These are phyloP conservation scores for Tuberolachnus salignus DNA, from an alignment of 2,888 invertebrate species.

Conservation along the genomic window DNA sequence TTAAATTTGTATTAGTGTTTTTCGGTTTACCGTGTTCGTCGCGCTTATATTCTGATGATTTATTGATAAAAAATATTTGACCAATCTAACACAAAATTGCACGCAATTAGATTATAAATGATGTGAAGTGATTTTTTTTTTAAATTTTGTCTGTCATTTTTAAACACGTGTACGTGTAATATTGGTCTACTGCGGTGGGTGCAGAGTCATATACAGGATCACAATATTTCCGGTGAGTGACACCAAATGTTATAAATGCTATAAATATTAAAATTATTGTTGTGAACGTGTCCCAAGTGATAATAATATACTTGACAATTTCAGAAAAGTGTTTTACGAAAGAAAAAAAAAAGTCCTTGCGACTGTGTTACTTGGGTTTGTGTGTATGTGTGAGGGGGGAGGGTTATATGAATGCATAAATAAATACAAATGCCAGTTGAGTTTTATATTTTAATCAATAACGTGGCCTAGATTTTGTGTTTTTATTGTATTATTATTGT, in stretches of 20 bases:
- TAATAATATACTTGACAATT: too few relatives aligned
- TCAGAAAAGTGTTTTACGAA: too few relatives aligned
- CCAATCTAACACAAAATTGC: neutral
- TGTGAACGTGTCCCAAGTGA: too few relatives aligned
- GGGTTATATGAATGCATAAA: neutral
- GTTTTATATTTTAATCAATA: too few relatives aligned
- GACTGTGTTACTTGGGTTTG: neutral
- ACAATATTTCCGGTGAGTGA: slow-evolving; percentile 47
- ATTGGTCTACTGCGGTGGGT: slow-evolving; percentile 12
- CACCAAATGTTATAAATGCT: slow-evolving; percentile 10
- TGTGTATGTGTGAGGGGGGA: too few relatives aligned
- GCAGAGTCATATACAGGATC: slow-evolving; percentile 19
- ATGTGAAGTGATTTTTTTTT: slow-evolving; percentile 13
- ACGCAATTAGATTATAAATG: neutral
- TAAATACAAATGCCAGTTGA: neutral
- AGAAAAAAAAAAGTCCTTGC: neutral
- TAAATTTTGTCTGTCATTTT: neutral
- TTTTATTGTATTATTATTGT: too few relatives aligned
- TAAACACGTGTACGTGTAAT: neutral
- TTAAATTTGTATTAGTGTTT: too few relatives aligned
- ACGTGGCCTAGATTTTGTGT: too few relatives aligned
- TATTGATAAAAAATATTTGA: neutral
- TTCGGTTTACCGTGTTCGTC: neutral
- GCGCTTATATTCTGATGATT: neutral
- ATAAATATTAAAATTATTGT: too few relatives aligned